Conservation (phyloP, 2,797 vertebrate species). For the Myiotriccus ornatus region DNA sequence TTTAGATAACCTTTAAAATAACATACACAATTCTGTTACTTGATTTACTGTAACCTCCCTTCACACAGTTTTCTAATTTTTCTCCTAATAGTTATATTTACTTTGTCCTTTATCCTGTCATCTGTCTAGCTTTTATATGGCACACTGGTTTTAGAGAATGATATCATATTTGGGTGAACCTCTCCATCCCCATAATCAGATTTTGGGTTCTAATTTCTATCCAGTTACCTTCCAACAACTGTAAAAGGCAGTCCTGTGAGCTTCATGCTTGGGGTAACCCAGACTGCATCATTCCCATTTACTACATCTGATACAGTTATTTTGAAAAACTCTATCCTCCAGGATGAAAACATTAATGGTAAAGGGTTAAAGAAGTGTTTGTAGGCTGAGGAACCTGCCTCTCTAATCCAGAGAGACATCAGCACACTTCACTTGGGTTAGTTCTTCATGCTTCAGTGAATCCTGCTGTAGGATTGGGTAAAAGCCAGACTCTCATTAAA, state of each 20-base stretch:
- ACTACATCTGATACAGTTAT: not conserved
- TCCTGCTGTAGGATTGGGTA: conserved; percentile 5
- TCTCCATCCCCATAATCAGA: not conserved
- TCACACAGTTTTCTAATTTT: not conserved
- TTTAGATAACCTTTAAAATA: not conserved
- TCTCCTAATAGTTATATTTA: not conserved
- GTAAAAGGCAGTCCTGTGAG: not conserved
- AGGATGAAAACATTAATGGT: not conserved
- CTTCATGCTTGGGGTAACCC: not conserved
- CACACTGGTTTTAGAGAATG: not conserved
- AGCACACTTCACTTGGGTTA: not conserved
- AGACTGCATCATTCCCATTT: not conserved
- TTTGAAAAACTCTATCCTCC: not conserved
- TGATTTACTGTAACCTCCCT: not conserved
- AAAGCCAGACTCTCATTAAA: conserved; percentile 60
- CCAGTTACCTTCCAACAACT: not conserved
- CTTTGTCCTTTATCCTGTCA: not conserved
- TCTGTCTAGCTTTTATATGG: not conserved
- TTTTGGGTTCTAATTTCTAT: not conserved
- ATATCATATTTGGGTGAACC: not conserved
- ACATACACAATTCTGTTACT: not conserved
- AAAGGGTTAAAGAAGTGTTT: not conserved
- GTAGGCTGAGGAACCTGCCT: not conserved
- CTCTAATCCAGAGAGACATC: not conserved
- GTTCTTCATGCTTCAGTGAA: conserved; percentile 29